Conservation (phyloP, 2,113 vertebrate species). For the Rhinopomastus cyanomelas region DNA sequence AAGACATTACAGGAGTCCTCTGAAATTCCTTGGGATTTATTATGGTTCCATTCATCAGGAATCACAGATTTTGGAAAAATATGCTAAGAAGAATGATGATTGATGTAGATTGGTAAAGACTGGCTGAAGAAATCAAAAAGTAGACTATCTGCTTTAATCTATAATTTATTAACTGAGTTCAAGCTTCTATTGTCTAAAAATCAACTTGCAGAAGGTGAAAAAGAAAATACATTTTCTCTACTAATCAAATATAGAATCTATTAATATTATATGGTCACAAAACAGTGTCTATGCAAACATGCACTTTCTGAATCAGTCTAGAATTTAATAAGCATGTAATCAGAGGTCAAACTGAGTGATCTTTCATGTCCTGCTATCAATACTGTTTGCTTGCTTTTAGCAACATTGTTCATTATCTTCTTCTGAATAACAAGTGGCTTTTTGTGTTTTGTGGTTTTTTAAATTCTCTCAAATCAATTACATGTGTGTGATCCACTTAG, state of each 20-base stretch:
- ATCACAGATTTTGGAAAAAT: not conserved
- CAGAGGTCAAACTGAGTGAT: not conserved
- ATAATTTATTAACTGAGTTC: not conserved
- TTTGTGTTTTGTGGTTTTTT: slow-evolving; percentile 22
- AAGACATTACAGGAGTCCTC: not conserved
- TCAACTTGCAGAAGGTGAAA: not conserved
- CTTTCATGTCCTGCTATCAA: slow-evolving; percentile 23
- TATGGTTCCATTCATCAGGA: not conserved
- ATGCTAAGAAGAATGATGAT: not conserved
- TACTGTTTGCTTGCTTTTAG: not conserved
- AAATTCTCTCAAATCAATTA: slow-evolving; percentile 40
- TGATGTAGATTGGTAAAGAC: not conserved
- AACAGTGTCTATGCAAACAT: not conserved
- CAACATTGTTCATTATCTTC: slow-evolving; percentile 30
- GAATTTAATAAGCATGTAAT: slow-evolving; percentile 12
- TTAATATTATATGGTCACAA: not conserved
- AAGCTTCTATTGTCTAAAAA: not conserved
- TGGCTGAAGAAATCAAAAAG: not conserved
- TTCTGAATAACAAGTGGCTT: slow-evolving; percentile 18
- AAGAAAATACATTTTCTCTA: not conserved
- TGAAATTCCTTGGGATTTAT: not conserved
- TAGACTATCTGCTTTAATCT: not conserved
- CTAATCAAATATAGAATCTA: not conserved
- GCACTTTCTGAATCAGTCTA: not conserved
- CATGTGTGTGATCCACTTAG: slow-evolving; percentile 15